Evolutionary conservation across 2,888 invertebrate genomes (phyloP), one percentile per base, ranked within the genome.

Genomic region (Macropis europaea): DNA sequence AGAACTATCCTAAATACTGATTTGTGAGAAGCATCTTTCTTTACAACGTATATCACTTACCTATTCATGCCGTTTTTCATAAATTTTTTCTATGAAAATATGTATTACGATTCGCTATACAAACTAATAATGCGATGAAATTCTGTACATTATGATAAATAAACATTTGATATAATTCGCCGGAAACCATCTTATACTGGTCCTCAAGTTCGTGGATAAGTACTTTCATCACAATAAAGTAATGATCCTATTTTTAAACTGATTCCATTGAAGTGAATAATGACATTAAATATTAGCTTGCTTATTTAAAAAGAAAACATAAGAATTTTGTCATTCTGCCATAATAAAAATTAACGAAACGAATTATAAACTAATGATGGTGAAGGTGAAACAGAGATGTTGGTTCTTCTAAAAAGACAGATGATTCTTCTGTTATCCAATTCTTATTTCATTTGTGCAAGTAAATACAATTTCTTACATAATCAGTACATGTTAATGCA

Each of bases 401-500:
- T 2, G 7, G 6, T 6, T 13, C 5, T 15, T 2, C 5, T 13
- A 7, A n/a, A n/a, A n/a, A n/a, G n/a, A n/a, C n/a, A n/a, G n/a
- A n/a, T n/a, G n/a, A 48, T 24, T n/a, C 32, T 73, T 60, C 40
- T 45, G 24, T 59, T 73, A 63, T 64, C 45, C 73, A 64, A 64
- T 73, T 71, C 54, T 73, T 73, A 71, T 64, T 71, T 56, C 28
- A 52, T 68, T 73, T 73, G 73, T 73, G 73, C 73, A 73, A 56
- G 60, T 73, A 73, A 73, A 73, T 73, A 73, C 73, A 73, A 73
- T 71, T 43, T 73, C 56, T 64, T 73, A 73, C 71, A 61, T 73
- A 73, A 73, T 61, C 71, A 64, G 56, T 71, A 73, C 71, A 73
- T 64, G 47, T 61, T 45, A 36, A 71, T 71, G 73, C 60, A 73